Evolutionary conservation across 2,113 vertebrate genomes (phyloP), one percentile per base, ranked within the genome.

Genomic region (Plecotus auritus): DNA sequence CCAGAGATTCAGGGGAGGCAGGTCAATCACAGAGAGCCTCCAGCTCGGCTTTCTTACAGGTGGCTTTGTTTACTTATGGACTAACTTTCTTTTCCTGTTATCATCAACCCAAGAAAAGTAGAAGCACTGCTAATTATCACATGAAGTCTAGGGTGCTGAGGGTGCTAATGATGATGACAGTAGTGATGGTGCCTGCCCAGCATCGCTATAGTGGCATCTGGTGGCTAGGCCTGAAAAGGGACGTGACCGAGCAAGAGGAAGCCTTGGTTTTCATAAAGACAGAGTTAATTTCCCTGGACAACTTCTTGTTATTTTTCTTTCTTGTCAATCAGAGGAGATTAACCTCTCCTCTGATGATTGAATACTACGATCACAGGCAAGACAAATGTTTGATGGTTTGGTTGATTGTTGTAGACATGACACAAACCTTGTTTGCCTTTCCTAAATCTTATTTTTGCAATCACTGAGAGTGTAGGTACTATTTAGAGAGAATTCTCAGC

Each of bases 341-440:
- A 67, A 93, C 66, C 10, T 77, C 32, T 92, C 35, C 28, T 45
- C 35, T 56, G 30, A 88, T 59, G 59, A 80, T 1, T 61, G n/a
- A 80, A 74, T 49, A 32, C 49, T 37, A 61, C 22, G 35, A 92
- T 92, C 86, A 93, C 10, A 64, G 45, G 40, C 20, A 85, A 85
- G 87, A 85, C 49, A 85, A 88, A 74, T 1, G 5, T 82, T 86
- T 70, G 74, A 89, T 87, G 30, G 12, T 73, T 87, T 74, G 45
- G 20, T 85, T 88, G 47, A 73, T 13, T 64, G 37, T 72, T 9
- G 6, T 64, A 42, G 49, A n/a, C 5, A 0, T 87, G n/a, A 66
- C n/a, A 59, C n/a, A 87, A 80, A 91, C 35, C 51, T 93, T 23
- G 54, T 90, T 88, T 94, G 37, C 69, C 74, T 87, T 87, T 56